Evolutionary conservation across 2,797 vertebrate species (phyloP).

Genomic region (Microctenopoma lineatum): DNA sequence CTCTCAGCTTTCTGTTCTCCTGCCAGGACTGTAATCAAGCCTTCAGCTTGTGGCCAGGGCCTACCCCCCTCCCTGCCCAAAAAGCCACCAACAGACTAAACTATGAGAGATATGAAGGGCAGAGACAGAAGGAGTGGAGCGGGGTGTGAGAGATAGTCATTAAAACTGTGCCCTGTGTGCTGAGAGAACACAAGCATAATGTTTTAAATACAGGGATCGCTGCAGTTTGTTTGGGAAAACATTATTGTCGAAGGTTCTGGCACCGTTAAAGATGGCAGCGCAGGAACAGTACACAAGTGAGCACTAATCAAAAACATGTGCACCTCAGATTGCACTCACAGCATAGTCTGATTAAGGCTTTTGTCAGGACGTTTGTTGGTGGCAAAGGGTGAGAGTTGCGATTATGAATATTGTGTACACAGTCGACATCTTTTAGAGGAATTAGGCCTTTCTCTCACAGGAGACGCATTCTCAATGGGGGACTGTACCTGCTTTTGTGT

Average conservation of each 20-base stretch:
- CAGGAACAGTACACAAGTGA: slow-evolving; percentile 52
- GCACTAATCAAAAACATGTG: slow-evolving; percentile 75
- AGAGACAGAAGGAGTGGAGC: slow-evolving; percentile 55
- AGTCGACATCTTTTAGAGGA: slow-evolving; percentile 42
- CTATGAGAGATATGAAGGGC: slow-evolving; percentile 77
- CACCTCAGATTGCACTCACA: slow-evolving; percentile 69
- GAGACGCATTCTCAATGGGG: slow-evolving; percentile 14
- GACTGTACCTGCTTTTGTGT: slow-evolving; percentile 55
- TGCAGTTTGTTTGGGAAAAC: slow-evolving; percentile 61
- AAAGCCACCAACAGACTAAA: slow-evolving; percentile 84
- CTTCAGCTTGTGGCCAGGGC: slow-evolving; percentile 80
- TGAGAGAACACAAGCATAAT: slow-evolving; percentile 44
- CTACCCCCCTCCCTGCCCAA: slow-evolving; percentile 55
- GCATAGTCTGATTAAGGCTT: slow-evolving; percentile 59
- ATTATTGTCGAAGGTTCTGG: slow-evolving; percentile 58
- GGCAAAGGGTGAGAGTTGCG: slow-evolving; percentile 38
- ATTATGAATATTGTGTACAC: slow-evolving; percentile 44
- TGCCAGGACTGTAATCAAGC: slow-evolving; percentile 84
- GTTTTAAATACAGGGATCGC: slow-evolving; percentile 61
- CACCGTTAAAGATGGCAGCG: slow-evolving; percentile 54
- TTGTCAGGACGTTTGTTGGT: slow-evolving; percentile 55
- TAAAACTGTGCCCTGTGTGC: slow-evolving; percentile 59
- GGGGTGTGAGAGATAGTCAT: slow-evolving; percentile 70
- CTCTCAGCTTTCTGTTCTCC: slow-evolving; percentile 80
- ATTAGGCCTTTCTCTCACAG: slow-evolving; percentile 27